Evolutionary conservation across 2,113 vertebrate species (phyloP).

Genomic region (Thryonomys swinderianus): DNA sequence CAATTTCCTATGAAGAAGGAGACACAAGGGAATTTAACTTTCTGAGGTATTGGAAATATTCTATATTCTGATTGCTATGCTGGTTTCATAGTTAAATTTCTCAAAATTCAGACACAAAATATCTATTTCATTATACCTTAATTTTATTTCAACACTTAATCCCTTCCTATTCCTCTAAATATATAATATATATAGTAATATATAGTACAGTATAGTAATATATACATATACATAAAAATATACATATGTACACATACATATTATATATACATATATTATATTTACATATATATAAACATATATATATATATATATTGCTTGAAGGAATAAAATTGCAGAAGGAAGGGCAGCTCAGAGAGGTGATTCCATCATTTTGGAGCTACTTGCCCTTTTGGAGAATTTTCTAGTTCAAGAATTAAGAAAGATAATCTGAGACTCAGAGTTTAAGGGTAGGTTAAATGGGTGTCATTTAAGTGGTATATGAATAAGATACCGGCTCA

Average conservation of each 20-base stretch:
- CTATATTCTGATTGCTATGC: background rate
- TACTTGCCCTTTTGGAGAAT: background rate
- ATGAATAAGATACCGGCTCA: background rate
- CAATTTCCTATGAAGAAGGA: background rate
- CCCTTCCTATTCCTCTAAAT: background rate
- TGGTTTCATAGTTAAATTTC: background rate
- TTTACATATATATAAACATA: too few species aligned
- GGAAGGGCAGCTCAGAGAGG: background rate
- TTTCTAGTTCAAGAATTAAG: background rate
- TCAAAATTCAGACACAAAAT: background rate
- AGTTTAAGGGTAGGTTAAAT: background rate
- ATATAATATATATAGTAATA: too few species aligned
- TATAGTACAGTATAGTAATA: too few species aligned
- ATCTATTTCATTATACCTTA: background rate
- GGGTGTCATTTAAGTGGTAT: background rate
- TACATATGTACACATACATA: too few species aligned
- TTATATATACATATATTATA: too few species aligned
- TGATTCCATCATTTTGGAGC: background rate
- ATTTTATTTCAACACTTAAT: background rate
- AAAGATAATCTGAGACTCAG: background rate
- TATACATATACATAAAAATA: too few species aligned
- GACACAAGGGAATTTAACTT: background rate
- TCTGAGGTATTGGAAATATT: background rate
- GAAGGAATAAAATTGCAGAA: background rate
- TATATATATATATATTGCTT: too few species aligned